Base-by-base conservation (phyloP, 2,888 invertebrate genomes). In the Escarpia spicata region DNA sequence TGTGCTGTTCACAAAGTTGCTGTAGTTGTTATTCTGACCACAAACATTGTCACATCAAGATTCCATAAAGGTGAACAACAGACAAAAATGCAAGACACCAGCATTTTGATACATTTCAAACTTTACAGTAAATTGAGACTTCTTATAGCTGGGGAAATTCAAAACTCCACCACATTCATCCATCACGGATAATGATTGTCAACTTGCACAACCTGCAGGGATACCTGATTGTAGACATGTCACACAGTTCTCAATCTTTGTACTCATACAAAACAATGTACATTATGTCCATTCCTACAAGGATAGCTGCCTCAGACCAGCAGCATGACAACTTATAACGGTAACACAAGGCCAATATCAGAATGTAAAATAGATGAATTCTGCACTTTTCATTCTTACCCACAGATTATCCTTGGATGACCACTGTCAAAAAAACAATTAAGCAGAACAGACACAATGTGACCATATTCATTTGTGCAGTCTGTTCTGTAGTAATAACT, bases 201-300 rank as follows among this genome's bases (percentile, higher is more conserved):
- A n/a, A 75, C 75, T 75, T 75, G 75, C 75, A 75, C 19, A 75
- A 75, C 75, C 75, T 75, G n/a, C 75, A 75, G 75, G 75, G 75
- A 75, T 75, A 15, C 75, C 52, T 75, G 19, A 75, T 19, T 75
- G 75, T 75, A 75, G 75, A 75, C 75, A 75, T 4, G 6, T 75
- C 19, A 75, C 6, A 75, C 19, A n/a, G 75, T 75, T 75, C 19
- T 26, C 26, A 26, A 75, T 75, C 75, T 75, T 75, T 75, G 75
- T 19, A 75, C n/a, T 26, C 26, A 26, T n/a, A 75, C 19, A 75
- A 75, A 26, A 75, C 19, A 26, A 75, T 75, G 19, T n/a, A 75
- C 75, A 52, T 75, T 26, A 75, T 75, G 75, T 26, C 75, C 75
- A 75, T n/a, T 15, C 75, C 75, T 75, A 75, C 75, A 75, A 75